phyloP scores from a whole-genome alignment of 2,797 vertebrate species.

The Coilia nasus region DNA sequence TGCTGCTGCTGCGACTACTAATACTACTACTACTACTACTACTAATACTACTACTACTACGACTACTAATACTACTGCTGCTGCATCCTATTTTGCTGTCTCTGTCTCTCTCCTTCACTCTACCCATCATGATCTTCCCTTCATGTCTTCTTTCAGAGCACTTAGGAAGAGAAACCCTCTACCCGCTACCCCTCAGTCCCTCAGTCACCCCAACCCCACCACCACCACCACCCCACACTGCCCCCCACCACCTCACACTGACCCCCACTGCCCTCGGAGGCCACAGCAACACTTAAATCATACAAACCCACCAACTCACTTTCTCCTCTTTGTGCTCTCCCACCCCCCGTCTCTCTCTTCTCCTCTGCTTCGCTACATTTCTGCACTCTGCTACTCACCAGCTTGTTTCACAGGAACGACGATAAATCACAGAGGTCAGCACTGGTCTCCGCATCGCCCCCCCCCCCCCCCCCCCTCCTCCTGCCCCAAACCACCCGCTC shows the following conservation, averaged over 20 bases:
- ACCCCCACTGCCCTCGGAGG: conserved; percentile 50
- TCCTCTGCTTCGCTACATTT: conserved; percentile 35
- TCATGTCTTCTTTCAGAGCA: not conserved
- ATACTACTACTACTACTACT: too few species aligned
- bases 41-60: too few species aligned
- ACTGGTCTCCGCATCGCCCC: too few species aligned
- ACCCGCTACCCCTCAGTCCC: not conserved
- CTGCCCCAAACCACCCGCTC: too few species aligned
- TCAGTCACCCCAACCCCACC: too few species aligned
- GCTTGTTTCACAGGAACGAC: conserved; percentile 41
- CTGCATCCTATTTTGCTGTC: not conserved
- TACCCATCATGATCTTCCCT: not conserved
- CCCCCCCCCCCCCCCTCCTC: too few species aligned
- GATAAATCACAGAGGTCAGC: conserved; percentile 52
- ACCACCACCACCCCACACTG: too few species aligned
- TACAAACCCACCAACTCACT: conserved; percentile 42
- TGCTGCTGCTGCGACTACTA: too few species aligned
- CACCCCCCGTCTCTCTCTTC: conserved; percentile 31
- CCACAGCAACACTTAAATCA: conserved; percentile 60
- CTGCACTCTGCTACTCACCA: conserved; percentile 11
- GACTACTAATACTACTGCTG: too few species aligned
- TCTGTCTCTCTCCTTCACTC: not conserved
- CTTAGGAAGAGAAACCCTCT: not conserved
- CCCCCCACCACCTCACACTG: conserved; percentile 13
- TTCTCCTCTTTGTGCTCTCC: conserved; percentile 24